Conservation (phyloP, 1,140 invertebrate genomes). For the Sinonovacula constricta region DNA sequence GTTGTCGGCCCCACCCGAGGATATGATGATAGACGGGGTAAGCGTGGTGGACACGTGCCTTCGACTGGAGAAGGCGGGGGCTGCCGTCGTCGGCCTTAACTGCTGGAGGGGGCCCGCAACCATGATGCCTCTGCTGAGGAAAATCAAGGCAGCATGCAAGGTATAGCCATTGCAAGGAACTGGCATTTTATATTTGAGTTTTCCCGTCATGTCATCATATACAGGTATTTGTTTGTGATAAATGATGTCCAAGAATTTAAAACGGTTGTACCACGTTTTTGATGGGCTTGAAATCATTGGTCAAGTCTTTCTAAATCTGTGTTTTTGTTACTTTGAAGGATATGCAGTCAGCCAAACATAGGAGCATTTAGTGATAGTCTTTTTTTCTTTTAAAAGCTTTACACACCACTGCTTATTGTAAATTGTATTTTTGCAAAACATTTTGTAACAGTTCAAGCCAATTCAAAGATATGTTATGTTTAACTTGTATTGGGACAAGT, state of each 20-base stretch:
- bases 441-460: not conserved
- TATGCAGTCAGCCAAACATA: too few species aligned
- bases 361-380: too few species aligned
- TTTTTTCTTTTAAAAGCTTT: too few species aligned
- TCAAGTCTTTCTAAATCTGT: too few species aligned
- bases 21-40: constrained; percentile 42
- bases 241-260: not conserved
- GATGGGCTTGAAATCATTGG: too few species aligned
- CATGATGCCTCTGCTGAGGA: constrained; percentile 56
- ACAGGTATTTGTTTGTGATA: not conserved
- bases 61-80: constrained; percentile 60
- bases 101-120: constrained; percentile 62
- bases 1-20: constrained; percentile 19
- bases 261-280: not conserved
- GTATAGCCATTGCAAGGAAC: constrained; percentile 13
- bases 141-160: constrained; percentile 59
- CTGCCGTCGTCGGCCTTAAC: constrained; percentile 68
- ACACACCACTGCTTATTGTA: too few species aligned
- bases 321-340: too few species aligned
- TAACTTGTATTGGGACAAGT: not conserved
- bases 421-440: too few species aligned
- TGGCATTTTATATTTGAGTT: not conserved
- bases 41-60: constrained; percentile 55
- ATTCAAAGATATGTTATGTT: not conserved
- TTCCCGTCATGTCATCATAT: not conserved